These are phyloP conservation scores for Pyrochroa serraticornis DNA, from an alignment of 2,888 invertebrate species.

Conservation along the genomic window DNA sequence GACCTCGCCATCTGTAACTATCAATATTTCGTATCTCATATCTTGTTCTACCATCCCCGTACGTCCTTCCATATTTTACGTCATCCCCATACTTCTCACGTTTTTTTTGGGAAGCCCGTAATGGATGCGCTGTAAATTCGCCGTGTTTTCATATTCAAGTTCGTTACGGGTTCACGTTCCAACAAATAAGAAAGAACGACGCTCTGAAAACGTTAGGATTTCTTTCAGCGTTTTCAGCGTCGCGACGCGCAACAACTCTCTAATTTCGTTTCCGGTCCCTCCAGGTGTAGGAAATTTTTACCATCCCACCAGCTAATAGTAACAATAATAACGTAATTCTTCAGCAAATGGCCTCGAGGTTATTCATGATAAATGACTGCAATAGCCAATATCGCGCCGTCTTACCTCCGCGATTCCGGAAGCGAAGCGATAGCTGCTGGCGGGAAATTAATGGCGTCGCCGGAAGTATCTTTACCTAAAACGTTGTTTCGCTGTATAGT, in stretches of 20 bases:
- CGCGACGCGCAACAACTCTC: no score
- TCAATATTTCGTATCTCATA: no score
- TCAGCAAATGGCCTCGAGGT: no score
- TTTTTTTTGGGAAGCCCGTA: background rate
- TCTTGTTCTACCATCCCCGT: no score
- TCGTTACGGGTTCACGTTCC: constrained; percentile 3
- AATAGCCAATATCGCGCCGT: constrained; percentile 12
- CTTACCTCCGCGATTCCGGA: background rate
- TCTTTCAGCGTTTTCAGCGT: no score
- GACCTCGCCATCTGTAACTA: no score
- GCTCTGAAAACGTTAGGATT: background rate
- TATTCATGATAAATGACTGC: no score
- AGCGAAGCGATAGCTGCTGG: constrained; percentile 1
- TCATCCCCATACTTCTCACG: background rate
- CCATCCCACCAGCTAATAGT: no score
- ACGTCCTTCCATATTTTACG: background rate
- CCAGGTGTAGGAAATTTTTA: no score
- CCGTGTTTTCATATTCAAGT: constrained; percentile 1
- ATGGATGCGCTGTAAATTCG: constrained; percentile 2
- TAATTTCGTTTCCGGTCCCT: no score
- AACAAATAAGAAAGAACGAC: constrained; percentile 12
- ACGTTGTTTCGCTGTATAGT: background rate
- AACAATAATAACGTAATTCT: no score
- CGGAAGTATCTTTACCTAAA: constrained; percentile 2
- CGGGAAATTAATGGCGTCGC: constrained; percentile 12